Evolutionary conservation across 2,888 invertebrate species (phyloP).

Genomic region (Aelia acuminata): DNA sequence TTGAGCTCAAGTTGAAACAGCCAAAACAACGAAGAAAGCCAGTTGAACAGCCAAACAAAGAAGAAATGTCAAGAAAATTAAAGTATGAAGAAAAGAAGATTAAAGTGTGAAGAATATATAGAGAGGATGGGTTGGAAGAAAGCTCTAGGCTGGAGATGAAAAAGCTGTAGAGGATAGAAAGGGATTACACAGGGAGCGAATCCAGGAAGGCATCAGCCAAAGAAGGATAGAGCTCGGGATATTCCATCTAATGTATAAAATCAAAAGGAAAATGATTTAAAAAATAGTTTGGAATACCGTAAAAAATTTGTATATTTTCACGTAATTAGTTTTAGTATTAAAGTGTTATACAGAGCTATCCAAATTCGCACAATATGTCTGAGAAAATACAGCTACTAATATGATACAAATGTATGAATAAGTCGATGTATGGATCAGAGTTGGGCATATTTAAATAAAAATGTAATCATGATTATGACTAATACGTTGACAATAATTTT

Average conservation of each 20-base stretch:
- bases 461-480: no score
- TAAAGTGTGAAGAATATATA: constrained; percentile 41
- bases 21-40: neutral
- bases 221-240: neutral
- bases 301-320: no score
- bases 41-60: neutral
- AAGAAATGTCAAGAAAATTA: constrained; percentile 11
- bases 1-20: neutral
- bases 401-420: no score
- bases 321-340: no score
- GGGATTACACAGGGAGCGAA: neutral
- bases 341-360: no score
- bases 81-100: constrained; percentile 34
- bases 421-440: no score
- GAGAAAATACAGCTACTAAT: no score
- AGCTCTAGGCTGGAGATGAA: neutral
- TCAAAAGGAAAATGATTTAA: neutral
- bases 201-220: neutral
- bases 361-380: no score
- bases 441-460: no score
- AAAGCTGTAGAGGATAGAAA: constrained; percentile 32
- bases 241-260: constrained; percentile 7
- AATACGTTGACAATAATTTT: no score
- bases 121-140: constrained; percentile 6
- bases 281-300: no score